Base-by-base conservation (phyloP, 2,888 invertebrate species). In the Phaonia tiefii region DNA sequence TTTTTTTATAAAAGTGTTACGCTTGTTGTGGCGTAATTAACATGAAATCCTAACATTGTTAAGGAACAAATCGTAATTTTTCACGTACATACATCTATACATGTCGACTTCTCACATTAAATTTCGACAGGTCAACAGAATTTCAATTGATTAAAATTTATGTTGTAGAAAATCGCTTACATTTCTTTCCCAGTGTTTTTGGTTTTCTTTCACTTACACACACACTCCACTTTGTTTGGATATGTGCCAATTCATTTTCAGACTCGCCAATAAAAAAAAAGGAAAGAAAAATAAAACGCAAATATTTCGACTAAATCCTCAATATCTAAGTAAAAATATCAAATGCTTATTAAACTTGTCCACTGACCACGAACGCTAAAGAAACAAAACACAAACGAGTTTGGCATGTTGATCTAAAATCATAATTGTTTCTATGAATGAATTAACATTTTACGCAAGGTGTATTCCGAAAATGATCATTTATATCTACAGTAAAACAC, bases 291-390 rank as follows among this genome's bases (percentile, higher is more conserved):
- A 46, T 2, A 15, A 46, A 15, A 15, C 20, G 20, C 49, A 49
- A 49, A 49, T 20, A 49, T 49, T 49, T 46, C 46, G 46, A 46
- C 49, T 49, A 58, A 58, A 31, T 58, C 8, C 20, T 3, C 13
- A 63, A 54, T n/a, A 63, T 63, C 44, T 67, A 42, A 54, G 72
- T 67, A 72, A 77, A 72, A 77, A 51, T 60, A 49, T 72, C 69
- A 73, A 73, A 73, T 31, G 44, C 67, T 69, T 37, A 69, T 69
- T 69, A 78, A 69, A 71, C 46, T n/a, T 74, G 26, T 54, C 17
- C 44, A 26, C 56, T 71, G 54, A n/a, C 37, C 49, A 31, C n/a
- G n/a, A n/a, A 20, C 1, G 25, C 22, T 20, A 20, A n/a, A n/a
- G n/a, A 51, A 51, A 22, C 11, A 25, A 54, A 54, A 54, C 13